phyloP scores from a whole-genome alignment of 2,888 invertebrate species.

The Prenolepis imparis region DNA sequence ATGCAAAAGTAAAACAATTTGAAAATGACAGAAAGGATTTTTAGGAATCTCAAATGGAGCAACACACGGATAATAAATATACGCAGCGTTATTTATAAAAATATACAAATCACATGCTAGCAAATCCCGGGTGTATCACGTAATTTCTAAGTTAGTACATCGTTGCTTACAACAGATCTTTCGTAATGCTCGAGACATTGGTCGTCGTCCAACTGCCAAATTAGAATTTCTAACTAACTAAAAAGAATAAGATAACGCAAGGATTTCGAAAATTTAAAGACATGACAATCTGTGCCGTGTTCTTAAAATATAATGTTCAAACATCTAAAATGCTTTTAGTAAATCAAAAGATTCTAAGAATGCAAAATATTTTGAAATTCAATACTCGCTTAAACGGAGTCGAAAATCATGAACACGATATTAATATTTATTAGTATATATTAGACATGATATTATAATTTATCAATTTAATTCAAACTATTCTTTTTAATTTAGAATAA shows the following conservation, averaged over 20 bases:
- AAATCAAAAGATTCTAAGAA: not conserved
- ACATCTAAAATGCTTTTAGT: slow-evolving; percentile 9
- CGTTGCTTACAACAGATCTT: slow-evolving; percentile 60
- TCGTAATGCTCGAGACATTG: slow-evolving; percentile 71
- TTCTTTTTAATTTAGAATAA: not conserved
- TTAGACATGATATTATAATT: not conserved
- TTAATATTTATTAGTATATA: not conserved
- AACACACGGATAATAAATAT: slow-evolving; percentile 12
- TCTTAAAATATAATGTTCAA: not conserved
- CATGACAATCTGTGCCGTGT: not conserved
- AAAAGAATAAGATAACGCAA: slow-evolving; percentile 41
- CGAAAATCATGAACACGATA: not conserved
- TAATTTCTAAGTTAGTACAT: slow-evolving; percentile 72
- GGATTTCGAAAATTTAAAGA: not conserved
- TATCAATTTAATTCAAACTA: slow-evolving; percentile 23
- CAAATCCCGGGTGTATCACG: slow-evolving; percentile 65
- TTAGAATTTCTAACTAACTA: slow-evolving; percentile 65
- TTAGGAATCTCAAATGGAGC: slow-evolving; percentile 9
- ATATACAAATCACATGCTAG: slow-evolving; percentile 50
- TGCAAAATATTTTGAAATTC: not conserved
- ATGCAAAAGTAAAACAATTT: not conserved
- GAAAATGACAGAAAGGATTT: slow-evolving; percentile 17
- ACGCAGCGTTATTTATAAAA: slow-evolving; percentile 51
- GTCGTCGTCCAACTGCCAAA: slow-evolving; percentile 75
- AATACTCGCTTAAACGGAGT: not conserved